Conservation (phyloP, 2,888 invertebrate genomes). For the Spodoptera littoralis region DNA sequence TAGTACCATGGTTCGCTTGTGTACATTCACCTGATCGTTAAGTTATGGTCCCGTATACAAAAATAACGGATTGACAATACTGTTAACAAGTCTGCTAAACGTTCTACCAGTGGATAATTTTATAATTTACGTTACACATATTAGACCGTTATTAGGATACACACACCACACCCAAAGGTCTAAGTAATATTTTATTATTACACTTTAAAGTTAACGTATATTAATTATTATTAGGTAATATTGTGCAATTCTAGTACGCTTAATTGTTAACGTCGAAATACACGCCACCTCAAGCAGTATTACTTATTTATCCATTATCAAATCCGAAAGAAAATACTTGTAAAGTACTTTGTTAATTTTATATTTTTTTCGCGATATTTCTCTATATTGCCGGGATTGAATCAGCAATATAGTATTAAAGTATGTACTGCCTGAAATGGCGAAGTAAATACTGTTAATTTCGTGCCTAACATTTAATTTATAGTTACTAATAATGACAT, state of each 20-base stretch:
- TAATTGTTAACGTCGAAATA: slow-evolving; percentile 59
- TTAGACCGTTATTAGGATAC: slow-evolving; percentile 58
- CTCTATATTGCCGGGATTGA: background rate
- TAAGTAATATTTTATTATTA: slow-evolving; percentile 60
- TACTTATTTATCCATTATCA: slow-evolving; percentile 20
- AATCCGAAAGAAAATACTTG: slow-evolving; percentile 26
- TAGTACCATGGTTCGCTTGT: slow-evolving; percentile 23
- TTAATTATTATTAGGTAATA: slow-evolving; percentile 59
- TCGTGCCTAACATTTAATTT: slow-evolving; percentile 68
- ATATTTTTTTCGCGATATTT: too few relatives aligned
- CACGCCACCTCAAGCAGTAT: slow-evolving; percentile 60
- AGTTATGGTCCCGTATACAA: slow-evolving; percentile 56
- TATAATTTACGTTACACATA: slow-evolving; percentile 55
- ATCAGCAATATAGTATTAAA: slow-evolving; percentile 3
- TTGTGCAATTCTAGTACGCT: slow-evolving; percentile 66
- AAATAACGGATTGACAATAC: slow-evolving; percentile 45
- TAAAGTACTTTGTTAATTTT: slow-evolving; percentile 15
- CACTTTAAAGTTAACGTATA: slow-evolving; percentile 62
- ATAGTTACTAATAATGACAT: slow-evolving; percentile 67
- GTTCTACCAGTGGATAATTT: slow-evolving; percentile 36
- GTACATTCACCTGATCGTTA: slow-evolving; percentile 6
- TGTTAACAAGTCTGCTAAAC: slow-evolving; percentile 38
- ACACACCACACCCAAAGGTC: slow-evolving; percentile 61
- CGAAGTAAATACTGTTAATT: slow-evolving; percentile 57
- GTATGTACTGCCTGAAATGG: slow-evolving; percentile 60